Base-by-base conservation (phyloP, 2,888 invertebrate species). In the Pammene fasciana region DNA sequence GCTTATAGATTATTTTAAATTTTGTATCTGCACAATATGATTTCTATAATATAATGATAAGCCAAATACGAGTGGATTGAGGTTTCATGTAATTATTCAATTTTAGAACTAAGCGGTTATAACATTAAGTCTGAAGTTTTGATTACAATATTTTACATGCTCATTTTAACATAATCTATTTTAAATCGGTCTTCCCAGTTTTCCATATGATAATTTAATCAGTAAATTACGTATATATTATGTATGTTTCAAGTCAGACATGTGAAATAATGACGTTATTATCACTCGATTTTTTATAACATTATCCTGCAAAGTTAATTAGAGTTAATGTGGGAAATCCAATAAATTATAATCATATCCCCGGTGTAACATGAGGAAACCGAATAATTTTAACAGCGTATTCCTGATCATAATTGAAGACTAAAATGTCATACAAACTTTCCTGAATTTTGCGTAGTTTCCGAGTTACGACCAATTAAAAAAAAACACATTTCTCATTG, bases 301-400 rank as follows among this genome's bases (percentile, higher is more conserved):
- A 50, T 50, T 18, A 2, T 50, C 10, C 10, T n/a, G 26, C 4
- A 18, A 50, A n/a, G 38, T 0, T 34, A 16, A 52, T 50, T 62
- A n/a, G 8, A 7, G 46, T 10, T 11, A 38, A 26, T 26, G 26
- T 61, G 62, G 62, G n/a, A 50, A 52, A 41, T 52, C 50, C 62
- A 18, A 14, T 50, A 50, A 61, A 52, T 41, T 38, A 38, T 26
- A 26, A 26, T 3, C 4, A 26, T 26, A 26, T n/a, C n/a, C n/a
- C n/a, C n/a, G n/a, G n/a, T n/a, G n/a, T n/a, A n/a, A n/a, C n/a
- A n/a, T n/a, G n/a, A n/a, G n/a, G n/a, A n/a, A n/a, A n/a, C n/a
- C n/a, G n/a, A n/a, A n/a, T n/a, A n/a, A n/a, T n/a, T n/a, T n/a
- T n/a, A n/a, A n/a, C n/a, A n/a, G n/a, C n/a, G n/a, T n/a, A n/a